Evolutionary conservation across 2,797 vertebrate species (phyloP).

Genomic region (Brachymystax lenok): DNA sequence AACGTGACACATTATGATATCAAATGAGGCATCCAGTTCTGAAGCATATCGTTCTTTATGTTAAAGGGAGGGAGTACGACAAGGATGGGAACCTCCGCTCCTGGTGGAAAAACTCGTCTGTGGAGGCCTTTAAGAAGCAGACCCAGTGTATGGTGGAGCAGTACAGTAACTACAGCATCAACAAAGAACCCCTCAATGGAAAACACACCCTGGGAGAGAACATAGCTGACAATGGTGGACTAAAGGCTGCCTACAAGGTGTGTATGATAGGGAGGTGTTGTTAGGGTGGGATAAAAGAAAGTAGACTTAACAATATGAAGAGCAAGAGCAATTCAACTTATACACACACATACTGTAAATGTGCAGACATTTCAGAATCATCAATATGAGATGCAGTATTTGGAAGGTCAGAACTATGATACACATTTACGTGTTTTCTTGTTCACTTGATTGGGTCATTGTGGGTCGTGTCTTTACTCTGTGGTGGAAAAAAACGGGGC

Average conservation of each 20-base stretch:
- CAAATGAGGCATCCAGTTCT: conserved; percentile 52
- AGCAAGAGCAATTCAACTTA: too few relatives aligned
- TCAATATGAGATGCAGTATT: conserved; percentile 17
- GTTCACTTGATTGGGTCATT: conserved; percentile 17
- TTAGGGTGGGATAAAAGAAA: neutral
- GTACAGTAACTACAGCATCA: conserved; percentile 91
- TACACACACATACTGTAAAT: too few relatives aligned
- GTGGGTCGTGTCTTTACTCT: conserved; percentile 32
- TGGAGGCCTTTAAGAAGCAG: conserved; percentile 94
- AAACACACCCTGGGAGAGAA: conserved; percentile 95
- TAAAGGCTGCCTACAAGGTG: conserved; percentile 95
- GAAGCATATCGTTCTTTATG: conserved; percentile 6
- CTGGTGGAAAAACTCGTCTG: conserved; percentile 97
- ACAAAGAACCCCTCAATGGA: conserved; percentile 89
- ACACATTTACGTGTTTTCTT: neutral
- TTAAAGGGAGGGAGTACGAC: conserved; percentile 91
- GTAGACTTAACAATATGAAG: too few relatives aligned
- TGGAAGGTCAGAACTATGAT: neutral
- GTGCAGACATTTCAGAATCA: too few relatives aligned
- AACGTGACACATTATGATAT: neutral
- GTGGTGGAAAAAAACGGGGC: conserved; percentile 61
- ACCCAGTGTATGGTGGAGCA: conserved; percentile 94
- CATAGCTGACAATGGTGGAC: conserved; percentile 95
- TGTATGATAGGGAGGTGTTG: conserved; percentile 2
- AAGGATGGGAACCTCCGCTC: conserved; percentile 95